Evolutionary conservation across 2,888 invertebrate genomes (phyloP).

Genomic region (Sesia apiformis): DNA sequence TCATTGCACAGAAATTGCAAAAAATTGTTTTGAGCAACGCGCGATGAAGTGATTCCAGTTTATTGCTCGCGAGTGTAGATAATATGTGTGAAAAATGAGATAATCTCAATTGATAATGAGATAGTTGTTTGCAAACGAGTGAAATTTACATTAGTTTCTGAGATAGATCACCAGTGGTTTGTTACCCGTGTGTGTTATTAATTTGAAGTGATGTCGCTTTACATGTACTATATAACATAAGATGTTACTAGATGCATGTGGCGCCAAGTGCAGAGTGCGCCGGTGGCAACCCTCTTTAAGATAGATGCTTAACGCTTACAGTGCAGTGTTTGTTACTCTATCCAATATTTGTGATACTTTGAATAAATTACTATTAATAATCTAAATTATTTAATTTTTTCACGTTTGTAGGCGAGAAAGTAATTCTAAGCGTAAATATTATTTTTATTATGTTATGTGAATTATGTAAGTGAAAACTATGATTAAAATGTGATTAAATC

Average conservation of each 20-base stretch:
- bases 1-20: no score
- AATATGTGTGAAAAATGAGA: no score
- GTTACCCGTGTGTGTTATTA: no score
- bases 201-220: no score
- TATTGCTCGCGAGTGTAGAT: no score
- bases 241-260: not conserved
- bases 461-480: constrained; percentile 55
- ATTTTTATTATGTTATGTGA: constrained; percentile 52
- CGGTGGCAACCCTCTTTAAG: constrained; percentile 17
- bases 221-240: not conserved
- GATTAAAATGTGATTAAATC: constrained; percentile 65
- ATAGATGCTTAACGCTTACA: constrained; percentile 64
- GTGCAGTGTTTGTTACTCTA: constrained; percentile 64
- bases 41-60: no score
- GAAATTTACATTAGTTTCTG: no score
- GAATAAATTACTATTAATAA: constrained; percentile 65
- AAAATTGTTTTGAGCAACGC: no score
- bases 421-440: constrained; percentile 50
- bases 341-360: constrained; percentile 72
- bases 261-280: not conserved
- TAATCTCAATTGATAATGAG: no score
- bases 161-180: no score
- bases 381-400: constrained; percentile 74
- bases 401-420: constrained; percentile 63
- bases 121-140: no score